Conservation (phyloP, 2,888 invertebrate species). For the Axea sp. region DNA sequence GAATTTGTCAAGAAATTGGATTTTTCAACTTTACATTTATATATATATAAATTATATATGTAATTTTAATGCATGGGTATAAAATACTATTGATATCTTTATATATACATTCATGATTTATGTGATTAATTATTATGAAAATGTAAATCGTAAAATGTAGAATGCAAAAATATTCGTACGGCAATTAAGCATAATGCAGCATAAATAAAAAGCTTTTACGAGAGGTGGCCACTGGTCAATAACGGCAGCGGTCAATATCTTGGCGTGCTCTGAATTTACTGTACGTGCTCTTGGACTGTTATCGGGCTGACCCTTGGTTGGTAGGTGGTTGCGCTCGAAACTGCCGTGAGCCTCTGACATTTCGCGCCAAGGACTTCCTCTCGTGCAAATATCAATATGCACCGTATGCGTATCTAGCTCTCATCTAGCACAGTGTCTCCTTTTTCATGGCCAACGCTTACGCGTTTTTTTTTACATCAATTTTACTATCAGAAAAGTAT, state of each 20-base stretch:
- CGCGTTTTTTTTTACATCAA: not conserved
- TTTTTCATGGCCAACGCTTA: constrained; percentile 26
- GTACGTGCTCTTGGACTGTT: constrained; percentile 65
- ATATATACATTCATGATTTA: constrained; percentile 1
- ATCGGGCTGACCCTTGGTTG: constrained; percentile 59
- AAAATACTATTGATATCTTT: too few species aligned
- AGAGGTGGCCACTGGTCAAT: constrained; percentile 76
- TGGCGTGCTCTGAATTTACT: constrained; percentile 69
- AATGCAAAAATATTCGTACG: constrained; percentile 48
- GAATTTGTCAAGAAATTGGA: too few species aligned
- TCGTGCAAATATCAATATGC: not conserved
- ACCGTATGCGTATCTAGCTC: too few species aligned
- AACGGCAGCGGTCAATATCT: constrained; percentile 76
- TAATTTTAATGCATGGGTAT: too few species aligned
- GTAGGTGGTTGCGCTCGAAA: constrained; percentile 19
- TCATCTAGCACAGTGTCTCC: not conserved
- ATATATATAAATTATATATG: too few species aligned
- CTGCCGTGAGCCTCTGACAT: constrained; percentile 54
- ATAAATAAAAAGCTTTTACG: constrained; percentile 45
- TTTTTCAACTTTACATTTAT: too few species aligned
- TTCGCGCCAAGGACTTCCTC: constrained; percentile 42
- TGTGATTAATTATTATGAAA: constrained; percentile 2
- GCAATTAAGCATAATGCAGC: constrained; percentile 35
- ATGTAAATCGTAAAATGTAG: constrained; percentile 33
- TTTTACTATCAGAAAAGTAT: not conserved